Evolutionary conservation across 1,140 invertebrate species (phyloP), one percentile per base, ranked within the genome.

Genomic region (Cotesia glomerata): DNA sequence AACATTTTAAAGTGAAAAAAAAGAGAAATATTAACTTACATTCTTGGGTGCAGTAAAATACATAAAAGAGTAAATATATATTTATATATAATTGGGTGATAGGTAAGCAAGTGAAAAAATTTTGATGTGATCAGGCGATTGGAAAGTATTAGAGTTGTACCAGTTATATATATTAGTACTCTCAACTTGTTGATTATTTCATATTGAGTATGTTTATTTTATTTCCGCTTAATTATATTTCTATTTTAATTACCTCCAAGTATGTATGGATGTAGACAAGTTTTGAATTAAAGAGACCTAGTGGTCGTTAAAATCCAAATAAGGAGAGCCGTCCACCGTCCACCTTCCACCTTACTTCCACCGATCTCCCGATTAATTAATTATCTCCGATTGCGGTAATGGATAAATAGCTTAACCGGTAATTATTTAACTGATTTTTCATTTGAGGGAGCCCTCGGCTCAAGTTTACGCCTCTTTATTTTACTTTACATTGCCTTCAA

Each of bases 311-410:
- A 69, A 69, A 39, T 51, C 72, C 72, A 59, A 70, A 74, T 70
- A 74, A 70, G 72, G 72, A 39, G 66, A 61, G 59, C 69, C 69
- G 69, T 73, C 72, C 59, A 26, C 16, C 32, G 51, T 35, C 16
- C 39, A 65, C 61, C 67, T 73, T 54, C 72, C 11, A 69, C 58
- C 45, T 49, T 58, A 59, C 32, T 49, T 26, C 26, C 26, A 26
- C 26, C 62, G 69, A 69, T 74, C 64, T 69, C 69, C 69, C 64
- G 73, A 35, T 74, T 74, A 71, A 74, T 71, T 74, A 71, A 74
- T 74, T 71, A 74, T 67, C 67, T 62, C 52, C 68, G 69, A 74
- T 74, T 74, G 72, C 73, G 52, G 62, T 74, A 74, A 74, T 52
- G n/a, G 66, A 26, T 58, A 45, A 14, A 65, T n/a, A 49, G 54